These are phyloP conservation scores for Gopherus evgoodei DNA, from an alignment of 2,113 vertebrate species.

Conservation along the genomic window DNA sequence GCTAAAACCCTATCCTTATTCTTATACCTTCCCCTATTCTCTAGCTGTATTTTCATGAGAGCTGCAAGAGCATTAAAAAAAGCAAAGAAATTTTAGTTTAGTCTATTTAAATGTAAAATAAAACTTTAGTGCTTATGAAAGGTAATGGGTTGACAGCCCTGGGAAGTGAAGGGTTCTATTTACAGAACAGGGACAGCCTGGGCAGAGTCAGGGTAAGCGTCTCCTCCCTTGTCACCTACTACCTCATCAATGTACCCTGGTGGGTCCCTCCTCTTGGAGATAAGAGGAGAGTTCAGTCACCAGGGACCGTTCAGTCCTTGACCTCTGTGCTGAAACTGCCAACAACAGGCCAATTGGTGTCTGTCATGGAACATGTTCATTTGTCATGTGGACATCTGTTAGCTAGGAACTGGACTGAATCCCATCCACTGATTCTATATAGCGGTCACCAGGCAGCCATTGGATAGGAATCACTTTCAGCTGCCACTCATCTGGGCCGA, in stretches of 20 bases:
- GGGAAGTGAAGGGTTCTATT: neutral
- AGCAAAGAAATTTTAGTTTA: conserved; percentile 30
- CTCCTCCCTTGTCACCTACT: neutral
- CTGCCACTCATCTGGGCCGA: neutral
- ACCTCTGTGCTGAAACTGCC: neutral
- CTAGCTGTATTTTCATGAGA: neutral
- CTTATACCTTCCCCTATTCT: conserved; percentile 52
- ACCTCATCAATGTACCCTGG: neutral
- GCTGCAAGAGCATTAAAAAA: conserved; percentile 58
- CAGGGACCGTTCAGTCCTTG: neutral
- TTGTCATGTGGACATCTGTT: neutral
- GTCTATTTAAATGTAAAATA: conserved; percentile 58
- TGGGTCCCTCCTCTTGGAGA: neutral
- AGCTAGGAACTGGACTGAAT: rapidly evolving
- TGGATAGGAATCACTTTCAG: rapidly evolving
- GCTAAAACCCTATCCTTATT: conserved; percentile 39
- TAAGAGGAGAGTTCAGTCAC: neutral
- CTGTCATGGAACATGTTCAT: rapidly evolving
- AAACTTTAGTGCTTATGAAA: conserved; percentile 18
- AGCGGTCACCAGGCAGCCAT: rapidly evolving
- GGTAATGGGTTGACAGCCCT: neutral
- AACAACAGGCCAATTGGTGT: rapidly evolving
- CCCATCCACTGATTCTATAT: neutral
- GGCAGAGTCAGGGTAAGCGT: neutral
- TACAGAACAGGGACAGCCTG: rapidly evolving